Conservation (phyloP, 2,113 vertebrate species). For the Myotis brandtii region DNA sequence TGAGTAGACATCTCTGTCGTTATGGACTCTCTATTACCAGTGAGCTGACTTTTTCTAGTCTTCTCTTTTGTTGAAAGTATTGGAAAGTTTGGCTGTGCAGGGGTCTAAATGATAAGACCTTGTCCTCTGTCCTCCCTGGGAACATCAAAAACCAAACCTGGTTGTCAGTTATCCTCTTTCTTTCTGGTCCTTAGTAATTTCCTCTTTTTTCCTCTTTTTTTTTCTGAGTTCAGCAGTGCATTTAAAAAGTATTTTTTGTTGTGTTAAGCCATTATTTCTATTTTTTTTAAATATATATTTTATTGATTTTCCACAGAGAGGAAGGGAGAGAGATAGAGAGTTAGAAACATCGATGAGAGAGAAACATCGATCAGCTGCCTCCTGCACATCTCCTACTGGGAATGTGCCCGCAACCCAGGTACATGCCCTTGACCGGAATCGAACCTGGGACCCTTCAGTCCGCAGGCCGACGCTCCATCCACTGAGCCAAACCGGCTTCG, state of each 20-base stretch:
- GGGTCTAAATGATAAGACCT: not conserved
- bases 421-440: too few species aligned
- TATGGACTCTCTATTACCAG: not conserved
- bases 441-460: too few species aligned
- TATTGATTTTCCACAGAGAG: too few species aligned
- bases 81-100: not conserved
- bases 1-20: not conserved
- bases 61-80: constrained; percentile 14
- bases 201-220: not conserved
- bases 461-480: too few species aligned
- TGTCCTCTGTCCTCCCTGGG: not conserved
- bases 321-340: too few species aligned
- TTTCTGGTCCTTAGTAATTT: not conserved
- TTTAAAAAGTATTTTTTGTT: not conserved
- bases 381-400: too few species aligned
- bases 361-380: too few species aligned
- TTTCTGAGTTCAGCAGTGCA: not conserved
- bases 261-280: constrained; percentile 18
- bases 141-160: not conserved
- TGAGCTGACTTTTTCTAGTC: not conserved
- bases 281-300: too few species aligned
- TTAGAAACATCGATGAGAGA: too few species aligned
- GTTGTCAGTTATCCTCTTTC: not conserved
- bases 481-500: too few species aligned
- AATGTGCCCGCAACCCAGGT: too few species aligned